Percentiles rank a stretch among this genome's conserved stretches.
Evolutionary conservation across 1,140 invertebrate genomes (phyloP).

Genomic region (Lepeophtheirus salmonis): DNA sequence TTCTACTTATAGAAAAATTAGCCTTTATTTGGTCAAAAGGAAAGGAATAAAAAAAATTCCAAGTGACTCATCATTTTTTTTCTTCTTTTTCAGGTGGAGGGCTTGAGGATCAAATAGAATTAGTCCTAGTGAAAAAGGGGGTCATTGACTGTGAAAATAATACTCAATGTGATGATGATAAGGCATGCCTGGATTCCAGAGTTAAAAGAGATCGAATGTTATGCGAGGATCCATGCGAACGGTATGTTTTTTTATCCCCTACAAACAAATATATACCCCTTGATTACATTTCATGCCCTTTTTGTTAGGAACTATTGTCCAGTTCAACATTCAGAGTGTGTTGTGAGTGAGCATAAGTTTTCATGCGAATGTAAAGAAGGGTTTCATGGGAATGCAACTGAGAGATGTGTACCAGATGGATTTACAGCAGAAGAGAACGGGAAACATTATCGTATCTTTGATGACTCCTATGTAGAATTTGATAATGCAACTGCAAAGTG

Average conservation of each 20-base stretch:
- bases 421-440: constrained; percentile 14
- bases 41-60: too few relatives aligned
- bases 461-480: constrained; percentile 14
- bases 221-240: constrained; percentile 13
- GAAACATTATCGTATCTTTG: constrained; percentile 16
- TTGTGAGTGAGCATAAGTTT: constrained; percentile 1
- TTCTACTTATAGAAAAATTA: too few relatives aligned
- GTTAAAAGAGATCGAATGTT: background rate
- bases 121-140: constrained; percentile 18
- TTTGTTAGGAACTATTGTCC: background rate
- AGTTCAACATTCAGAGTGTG: constrained; percentile 16
- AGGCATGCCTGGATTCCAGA: constrained; percentile 11
- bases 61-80: too few relatives aligned
- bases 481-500: constrained; percentile 15
- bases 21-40: too few relatives aligned
- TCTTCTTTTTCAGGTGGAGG: too few relatives aligned
- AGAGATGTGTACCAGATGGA: constrained; percentile 12
- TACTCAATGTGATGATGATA: constrained; percentile 16
- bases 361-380: constrained; percentile 13
- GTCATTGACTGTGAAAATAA: constrained; percentile 16
- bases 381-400: constrained; percentile 17
- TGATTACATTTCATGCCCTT: too few relatives aligned
- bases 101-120: constrained; percentile 16
- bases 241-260: background rate
- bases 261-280: background rate